Evolutionary conservation across 2,888 invertebrate genomes (phyloP).

Genomic region (Globia sparganii): DNA sequence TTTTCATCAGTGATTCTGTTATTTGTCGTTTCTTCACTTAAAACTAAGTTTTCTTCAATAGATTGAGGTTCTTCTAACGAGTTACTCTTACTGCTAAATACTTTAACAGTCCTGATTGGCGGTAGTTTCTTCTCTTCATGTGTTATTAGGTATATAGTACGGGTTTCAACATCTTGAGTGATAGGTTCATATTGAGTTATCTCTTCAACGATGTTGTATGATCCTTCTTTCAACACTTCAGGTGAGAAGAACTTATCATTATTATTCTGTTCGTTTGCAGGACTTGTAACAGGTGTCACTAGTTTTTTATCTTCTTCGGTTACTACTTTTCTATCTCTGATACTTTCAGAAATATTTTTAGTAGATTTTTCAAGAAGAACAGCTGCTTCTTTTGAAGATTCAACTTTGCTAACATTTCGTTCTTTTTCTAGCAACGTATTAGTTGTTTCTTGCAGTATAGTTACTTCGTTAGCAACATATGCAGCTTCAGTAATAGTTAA

Average conservation of each 20-base stretch:
- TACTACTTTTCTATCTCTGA: conserved; percentile 2
- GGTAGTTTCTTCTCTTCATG: conserved; percentile 93
- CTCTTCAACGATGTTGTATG: conserved; percentile 80
- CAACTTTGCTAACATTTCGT: conserved; percentile 45
- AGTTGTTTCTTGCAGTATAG: conserved; percentile 78
- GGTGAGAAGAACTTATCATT: conserved; percentile 81
- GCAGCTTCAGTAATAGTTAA: conserved; percentile 61
- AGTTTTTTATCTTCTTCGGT: conserved; percentile 48
- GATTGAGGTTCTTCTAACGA: conserved; percentile 79
- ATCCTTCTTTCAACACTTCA: conserved; percentile 75
- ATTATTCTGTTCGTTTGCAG: conserved; percentile 83
- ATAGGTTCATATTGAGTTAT: conserved; percentile 78
- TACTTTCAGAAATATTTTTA: conserved; percentile 14
- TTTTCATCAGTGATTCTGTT: conserved; percentile 75
- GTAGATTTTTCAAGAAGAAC: conserved; percentile 20
- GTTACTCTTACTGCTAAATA: conserved; percentile 92
- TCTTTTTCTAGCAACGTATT: conserved; percentile 64
- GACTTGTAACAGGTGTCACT: conserved; percentile 57
- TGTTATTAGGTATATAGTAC: conserved; percentile 92
- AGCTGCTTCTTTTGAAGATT: conserved; percentile 41
- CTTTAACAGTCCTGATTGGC: conserved; percentile 90
- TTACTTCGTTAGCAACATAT: conserved; percentile 85
- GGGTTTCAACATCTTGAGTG: conserved; percentile 80
- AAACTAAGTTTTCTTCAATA: conserved; percentile 63
- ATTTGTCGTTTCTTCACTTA: conserved; percentile 64